These are phyloP conservation scores for Zhuqinia jingwanae DNA, from an alignment of 2,888 invertebrate species.

Conservation along the genomic window DNA sequence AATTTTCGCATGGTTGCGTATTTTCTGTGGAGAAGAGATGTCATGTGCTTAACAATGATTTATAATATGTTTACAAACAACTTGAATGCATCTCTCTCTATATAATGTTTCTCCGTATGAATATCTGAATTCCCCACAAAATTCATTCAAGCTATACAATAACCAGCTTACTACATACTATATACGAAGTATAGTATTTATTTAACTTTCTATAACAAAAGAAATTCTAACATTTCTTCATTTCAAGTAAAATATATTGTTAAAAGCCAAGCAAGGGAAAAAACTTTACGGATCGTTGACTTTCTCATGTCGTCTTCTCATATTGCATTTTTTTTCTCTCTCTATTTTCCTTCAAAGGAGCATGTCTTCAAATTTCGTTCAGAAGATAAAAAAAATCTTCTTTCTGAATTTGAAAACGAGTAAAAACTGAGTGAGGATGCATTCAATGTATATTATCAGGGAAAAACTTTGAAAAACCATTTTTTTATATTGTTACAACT, in stretches of 20 bases:
- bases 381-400: slow-evolving; percentile 22
- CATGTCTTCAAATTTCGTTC: slow-evolving; percentile 1
- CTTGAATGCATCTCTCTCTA: not conserved
- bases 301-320: slow-evolving; percentile 61
- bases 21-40: not conserved
- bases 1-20: not conserved
- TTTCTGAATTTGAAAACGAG: slow-evolving; percentile 20
- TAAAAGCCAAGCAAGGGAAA: slow-evolving; percentile 49
- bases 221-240: slow-evolving; percentile 31
- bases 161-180: not conserved
- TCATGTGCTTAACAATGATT: not conserved
- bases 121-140: not conserved
- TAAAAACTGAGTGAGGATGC: not conserved
- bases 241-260: slow-evolving; percentile 22
- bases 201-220: slow-evolving; percentile 11
- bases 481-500: too few relatives aligned
- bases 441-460: too few relatives aligned
- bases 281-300: slow-evolving; percentile 66
- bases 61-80: not conserved
- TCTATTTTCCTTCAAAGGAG: slow-evolving; percentile 50
- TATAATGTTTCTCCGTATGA: too few relatives aligned
- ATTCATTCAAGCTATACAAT: not conserved
- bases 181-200: not conserved
- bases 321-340: slow-evolving; percentile 48
- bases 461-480: too few relatives aligned